Base-by-base conservation (phyloP, 2,113 vertebrate genomes). In the Centrocercus urophasianus region DNA sequence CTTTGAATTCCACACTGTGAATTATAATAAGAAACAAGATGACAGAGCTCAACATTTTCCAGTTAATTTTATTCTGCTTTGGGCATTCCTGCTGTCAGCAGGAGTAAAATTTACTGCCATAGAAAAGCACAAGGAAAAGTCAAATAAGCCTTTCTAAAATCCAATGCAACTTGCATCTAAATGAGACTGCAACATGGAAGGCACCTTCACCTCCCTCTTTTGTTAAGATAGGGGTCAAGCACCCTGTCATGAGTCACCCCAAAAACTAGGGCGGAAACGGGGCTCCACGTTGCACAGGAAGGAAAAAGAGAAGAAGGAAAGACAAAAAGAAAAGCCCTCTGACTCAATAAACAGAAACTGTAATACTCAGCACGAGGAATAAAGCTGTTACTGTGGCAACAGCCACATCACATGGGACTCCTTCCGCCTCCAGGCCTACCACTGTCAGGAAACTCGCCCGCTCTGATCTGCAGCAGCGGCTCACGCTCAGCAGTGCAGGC, bases 311-410 rank as follows among this genome's bases (percentile, higher is more conserved):
- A 61, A 34, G 14, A 8, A 60, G 28, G 20, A 10, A 54, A 54
- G 66, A 48, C 13, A 30, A 61, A 17, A 32, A 28, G 28, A 88
- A 38, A 36, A 82, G 1, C 5, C 25, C 11, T 10, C 8, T 92
- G 74, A 72, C 61, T 86, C 54, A 77, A 89, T 63, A 95, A 93
- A 93, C 32, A 57, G 12, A 57, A 48, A 40, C 47, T 73, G 43
- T 45, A 83, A 27, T 2, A 82, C 18, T 86, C 83, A 75, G 77
- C 73, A 56, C 64, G 86, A 91, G 89, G 95, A 91, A 92, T 70
- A 97, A 89, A 78, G 21, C 70, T 92, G 86, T 96, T 97, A 86
- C 93, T 95, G 54, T 95, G 90, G 96, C 83, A 97, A 97, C 95
- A 7, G 85, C 79, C 66, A 57, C 45, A 92, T 91, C 65, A 81